phyloP scores from a whole-genome alignment of 1,140 invertebrate genomes.

The Aphelinus atriplicis region DNA sequence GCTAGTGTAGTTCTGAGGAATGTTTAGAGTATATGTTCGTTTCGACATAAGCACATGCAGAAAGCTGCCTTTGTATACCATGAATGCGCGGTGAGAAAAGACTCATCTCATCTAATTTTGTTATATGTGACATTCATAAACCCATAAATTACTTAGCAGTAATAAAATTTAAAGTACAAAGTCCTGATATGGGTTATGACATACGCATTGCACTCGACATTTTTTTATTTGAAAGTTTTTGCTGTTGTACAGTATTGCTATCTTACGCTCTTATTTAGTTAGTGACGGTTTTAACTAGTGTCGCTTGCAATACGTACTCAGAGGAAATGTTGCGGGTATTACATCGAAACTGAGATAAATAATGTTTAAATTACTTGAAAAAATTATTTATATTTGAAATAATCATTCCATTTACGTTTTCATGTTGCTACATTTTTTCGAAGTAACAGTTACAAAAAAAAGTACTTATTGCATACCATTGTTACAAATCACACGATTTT shows the following conservation, averaged over 20 bases:
- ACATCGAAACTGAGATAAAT: constrained; percentile 6
- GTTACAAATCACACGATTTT: too few relatives aligned
- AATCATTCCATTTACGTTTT: too few relatives aligned
- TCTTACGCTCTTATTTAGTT: not conserved
- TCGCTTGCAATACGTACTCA: constrained; percentile 23
- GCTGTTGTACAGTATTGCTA: constrained; percentile 11
- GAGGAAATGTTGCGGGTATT: constrained; percentile 18
- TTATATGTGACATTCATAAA: constrained; percentile 27
- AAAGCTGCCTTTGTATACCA: constrained; percentile 57
- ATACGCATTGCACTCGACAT: constrained; percentile 31
- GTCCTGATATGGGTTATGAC: constrained; percentile 17
- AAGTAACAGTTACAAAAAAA: too few relatives aligned
- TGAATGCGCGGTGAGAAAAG: constrained; percentile 48
- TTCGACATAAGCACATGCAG: constrained; percentile 46
- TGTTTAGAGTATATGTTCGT: constrained; percentile 50
- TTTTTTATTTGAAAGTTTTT: not conserved
- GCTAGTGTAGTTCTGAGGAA: constrained; percentile 57
- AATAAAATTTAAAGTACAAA: constrained; percentile 33
- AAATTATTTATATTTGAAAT: too few relatives aligned
- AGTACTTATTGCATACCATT: too few relatives aligned
- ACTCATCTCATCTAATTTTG: constrained; percentile 42
- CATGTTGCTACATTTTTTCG: too few relatives aligned
- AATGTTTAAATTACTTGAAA: not conserved
- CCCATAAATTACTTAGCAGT: constrained; percentile 24
- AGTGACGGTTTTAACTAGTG: not conserved